phyloP scores from a whole-genome alignment of 2,797 vertebrate genomes.

The Monodelphis domestica region DNA sequence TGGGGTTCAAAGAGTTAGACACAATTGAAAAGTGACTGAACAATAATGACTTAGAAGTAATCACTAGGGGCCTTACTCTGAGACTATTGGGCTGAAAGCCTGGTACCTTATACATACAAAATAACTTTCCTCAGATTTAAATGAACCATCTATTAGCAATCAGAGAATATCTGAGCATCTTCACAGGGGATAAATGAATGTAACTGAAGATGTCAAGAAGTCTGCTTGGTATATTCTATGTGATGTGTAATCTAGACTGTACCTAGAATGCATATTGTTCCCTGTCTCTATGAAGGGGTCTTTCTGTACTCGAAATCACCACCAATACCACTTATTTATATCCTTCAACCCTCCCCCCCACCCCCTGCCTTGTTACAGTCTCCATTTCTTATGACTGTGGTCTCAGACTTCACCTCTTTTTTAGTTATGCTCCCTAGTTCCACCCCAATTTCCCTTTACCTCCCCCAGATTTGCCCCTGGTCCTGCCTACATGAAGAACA shows the following conservation, averaged over 20 bases:
- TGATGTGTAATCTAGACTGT: conserved; percentile 12
- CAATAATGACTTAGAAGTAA: neutral
- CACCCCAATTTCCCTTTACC: conserved; percentile 23
- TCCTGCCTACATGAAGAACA: conserved; percentile 79
- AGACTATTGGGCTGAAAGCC: neutral
- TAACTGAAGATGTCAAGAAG: neutral
- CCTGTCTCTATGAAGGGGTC: neutral
- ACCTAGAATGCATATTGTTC: conserved; percentile 5
- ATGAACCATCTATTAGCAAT: conserved; percentile 22
- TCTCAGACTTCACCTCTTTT: conserved; percentile 2
- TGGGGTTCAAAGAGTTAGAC: neutral
- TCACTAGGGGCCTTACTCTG: neutral
- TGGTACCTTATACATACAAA: conserved; percentile 23
- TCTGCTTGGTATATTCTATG: neutral
- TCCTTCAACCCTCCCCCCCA: neutral
- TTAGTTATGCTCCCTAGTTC: conserved; percentile 7
- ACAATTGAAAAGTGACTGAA: neutral
- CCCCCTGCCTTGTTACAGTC: neutral
- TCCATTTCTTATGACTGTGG: conserved; percentile 5
- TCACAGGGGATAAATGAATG: neutral
- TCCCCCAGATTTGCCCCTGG: neutral
- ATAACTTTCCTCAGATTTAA: conserved; percentile 29
- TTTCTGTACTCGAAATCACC: conserved; percentile 25
- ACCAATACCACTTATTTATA: neutral
- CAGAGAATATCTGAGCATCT: conserved; percentile 17